These are phyloP conservation scores for Orcinus orca DNA, from an alignment of 2,113 vertebrate genomes.

Conservation along the genomic window DNA sequence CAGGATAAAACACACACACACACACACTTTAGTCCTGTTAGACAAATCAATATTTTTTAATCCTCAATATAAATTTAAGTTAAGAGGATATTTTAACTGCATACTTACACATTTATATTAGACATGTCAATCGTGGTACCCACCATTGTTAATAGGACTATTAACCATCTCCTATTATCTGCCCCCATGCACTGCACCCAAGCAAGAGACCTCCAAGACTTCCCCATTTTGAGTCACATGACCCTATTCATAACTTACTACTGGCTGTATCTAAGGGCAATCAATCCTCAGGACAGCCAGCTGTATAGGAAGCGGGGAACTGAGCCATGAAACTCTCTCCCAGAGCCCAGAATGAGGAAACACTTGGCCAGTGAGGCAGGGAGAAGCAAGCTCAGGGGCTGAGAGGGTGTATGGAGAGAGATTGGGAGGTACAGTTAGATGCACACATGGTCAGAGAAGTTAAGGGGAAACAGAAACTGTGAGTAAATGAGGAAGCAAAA, in stretches of 20 bases:
- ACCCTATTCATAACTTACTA: not conserved
- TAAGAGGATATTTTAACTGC: not conserved
- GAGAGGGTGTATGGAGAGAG: not conserved
- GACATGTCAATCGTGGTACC: not conserved
- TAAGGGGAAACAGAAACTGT: slow-evolving; percentile 24
- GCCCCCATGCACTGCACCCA: not conserved
- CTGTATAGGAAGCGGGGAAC: not conserved
- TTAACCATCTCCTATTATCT: not conserved
- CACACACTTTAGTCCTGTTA: not conserved
- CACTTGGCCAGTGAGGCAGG: not conserved
- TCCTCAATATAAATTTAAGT: not conserved
- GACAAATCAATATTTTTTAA: not conserved
- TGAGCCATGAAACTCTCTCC: not conserved
- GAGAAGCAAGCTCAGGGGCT: not conserved
- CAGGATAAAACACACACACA: not conserved
- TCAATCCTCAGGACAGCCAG: not conserved
- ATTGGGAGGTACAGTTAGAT: not conserved
- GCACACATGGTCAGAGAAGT: not conserved
- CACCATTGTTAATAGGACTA: not conserved
- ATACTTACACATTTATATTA: not conserved
- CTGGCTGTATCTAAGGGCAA: not conserved
- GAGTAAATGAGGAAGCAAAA: not conserved
- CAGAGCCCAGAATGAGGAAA: not conserved
- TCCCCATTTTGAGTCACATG: not conserved
- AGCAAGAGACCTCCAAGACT: not conserved